phyloP scores from a whole-genome alignment of 2,113 vertebrate genomes.

The Paratilapia polleni region DNA sequence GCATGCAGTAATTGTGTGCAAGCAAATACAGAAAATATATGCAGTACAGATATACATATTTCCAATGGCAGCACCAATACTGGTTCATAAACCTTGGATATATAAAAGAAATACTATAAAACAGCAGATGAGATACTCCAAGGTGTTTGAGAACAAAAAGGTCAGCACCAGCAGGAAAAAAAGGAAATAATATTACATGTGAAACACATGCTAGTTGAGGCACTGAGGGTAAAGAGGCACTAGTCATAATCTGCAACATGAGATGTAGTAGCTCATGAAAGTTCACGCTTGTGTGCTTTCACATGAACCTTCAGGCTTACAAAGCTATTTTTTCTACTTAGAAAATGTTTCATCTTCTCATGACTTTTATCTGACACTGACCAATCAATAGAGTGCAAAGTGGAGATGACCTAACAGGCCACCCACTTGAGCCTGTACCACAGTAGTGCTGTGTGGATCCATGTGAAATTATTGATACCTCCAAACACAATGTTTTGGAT shows the following conservation, averaged over 20 bases:
- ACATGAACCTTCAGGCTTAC: not conserved
- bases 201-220: not conserved
- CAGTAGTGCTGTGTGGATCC: not conserved
- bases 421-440: not conserved
- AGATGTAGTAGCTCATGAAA: not conserved
- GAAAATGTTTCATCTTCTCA: not conserved
- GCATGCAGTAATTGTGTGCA: not conserved
- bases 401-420: not conserved
- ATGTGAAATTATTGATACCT: not conserved
- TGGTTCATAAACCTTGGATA: not conserved
- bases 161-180: not conserved
- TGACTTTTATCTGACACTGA: not conserved
- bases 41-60: not conserved
- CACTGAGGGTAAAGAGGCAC: not conserved
- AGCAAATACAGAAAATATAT: not conserved
- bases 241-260: not conserved
- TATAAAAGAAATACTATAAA: not conserved
- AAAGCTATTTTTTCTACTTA: not conserved
- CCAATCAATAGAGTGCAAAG: not conserved
- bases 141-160: not conserved
- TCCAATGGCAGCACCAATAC: not conserved
- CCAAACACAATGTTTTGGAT: not conserved
- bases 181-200: not conserved
- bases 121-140: not conserved
- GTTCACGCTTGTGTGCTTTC: not conserved